Base-by-base conservation (phyloP, 2,113 vertebrate genomes). In the Diadophis punctatus region DNA sequence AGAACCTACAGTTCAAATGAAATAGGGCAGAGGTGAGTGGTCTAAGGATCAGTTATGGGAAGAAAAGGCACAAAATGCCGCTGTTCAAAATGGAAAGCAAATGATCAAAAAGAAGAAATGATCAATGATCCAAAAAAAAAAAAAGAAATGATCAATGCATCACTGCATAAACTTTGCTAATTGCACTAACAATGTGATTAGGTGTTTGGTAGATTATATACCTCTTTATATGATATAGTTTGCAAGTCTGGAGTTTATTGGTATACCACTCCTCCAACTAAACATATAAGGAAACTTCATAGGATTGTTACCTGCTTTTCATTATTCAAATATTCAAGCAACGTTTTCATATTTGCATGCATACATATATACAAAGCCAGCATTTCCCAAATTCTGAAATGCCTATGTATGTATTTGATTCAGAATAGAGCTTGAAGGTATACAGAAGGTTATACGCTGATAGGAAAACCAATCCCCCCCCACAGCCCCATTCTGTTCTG, bases 1-100 rank as follows among this genome's bases (percentile, higher is more conserved):
- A 97, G 91, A 80, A 96, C 96, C 99, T 99, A 86, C 23, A 90
- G 49, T 92, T 86, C 55, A 90, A 88, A 84, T 60, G 88, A 53
- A 56, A n/a, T 74, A 63, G 30, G 5, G 22, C 25, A 18, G 30
- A 85, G 27, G 39, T 58, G 43, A 89, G 34, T 84, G 20, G 53
- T 20, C 20, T 58, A 88, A 43, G 43, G 80, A 48, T n/a, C 39
- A 14, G 27, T 27, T 39, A 90, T 46, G 27, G 4, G 53, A 8
- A 25, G 22, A 34, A 89, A 60, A 27, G 30, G 43, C 46, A 18
- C 9, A 49, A 39, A 34, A 39, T 34, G 51, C 10, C 63, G 49
- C 60, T 80, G 4, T 9, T 23, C 3, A 58, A 52, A 49, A 89
- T 84, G 27, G 11, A 85, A 12, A 18, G 22, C 14, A 56, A 18